phyloP scores from a whole-genome alignment of 2,888 invertebrate species.

The Leucophenga montana region DNA sequence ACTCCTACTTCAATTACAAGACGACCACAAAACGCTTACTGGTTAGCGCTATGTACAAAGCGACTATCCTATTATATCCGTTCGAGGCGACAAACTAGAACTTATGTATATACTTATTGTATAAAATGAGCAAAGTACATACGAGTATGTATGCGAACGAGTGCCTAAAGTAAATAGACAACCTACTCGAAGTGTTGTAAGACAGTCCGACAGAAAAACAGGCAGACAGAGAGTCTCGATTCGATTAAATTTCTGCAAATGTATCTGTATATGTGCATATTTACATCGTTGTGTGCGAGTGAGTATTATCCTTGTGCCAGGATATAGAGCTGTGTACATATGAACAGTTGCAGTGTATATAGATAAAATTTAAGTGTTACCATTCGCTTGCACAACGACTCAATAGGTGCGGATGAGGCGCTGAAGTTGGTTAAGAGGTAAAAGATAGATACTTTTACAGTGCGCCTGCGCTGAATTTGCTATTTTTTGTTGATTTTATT shows the following conservation, averaged over 20 bases:
- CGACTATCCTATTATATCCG: slow-evolving; percentile 24
- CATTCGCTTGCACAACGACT: slow-evolving; percentile 62
- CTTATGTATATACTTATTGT: slow-evolving; percentile 21
- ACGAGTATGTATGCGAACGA: background rate
- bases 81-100: background rate
- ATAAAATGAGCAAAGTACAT: slow-evolving; percentile 13
- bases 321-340: background rate
- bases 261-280: background rate
- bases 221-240: background rate
- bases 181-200: slow-evolving; percentile 21
- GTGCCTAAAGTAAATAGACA: slow-evolving; percentile 11
- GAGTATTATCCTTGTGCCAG: background rate
- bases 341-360: slow-evolving; percentile 29
- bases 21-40: slow-evolving; percentile 10
- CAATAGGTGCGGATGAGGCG: slow-evolving; percentile 36
- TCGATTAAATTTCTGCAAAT: background rate
- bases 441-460: slow-evolving; percentile 11
- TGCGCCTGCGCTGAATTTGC: slow-evolving; percentile 55
- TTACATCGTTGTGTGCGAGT: background rate
- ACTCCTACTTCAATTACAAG: background rate
- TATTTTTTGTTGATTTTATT: slow-evolving; percentile 53
- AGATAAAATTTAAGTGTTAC: slow-evolving; percentile 51
- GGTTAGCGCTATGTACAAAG: slow-evolving; percentile 11
- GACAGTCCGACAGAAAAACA: background rate
- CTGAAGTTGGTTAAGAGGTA: background rate